A percentile compares a stretch with the other conserved stretches of the same genome.
These are phyloP conservation scores for Meandrina meandrites DNA, from an alignment of 92 coral and sea anemone species.

Conservation along the genomic window DNA sequence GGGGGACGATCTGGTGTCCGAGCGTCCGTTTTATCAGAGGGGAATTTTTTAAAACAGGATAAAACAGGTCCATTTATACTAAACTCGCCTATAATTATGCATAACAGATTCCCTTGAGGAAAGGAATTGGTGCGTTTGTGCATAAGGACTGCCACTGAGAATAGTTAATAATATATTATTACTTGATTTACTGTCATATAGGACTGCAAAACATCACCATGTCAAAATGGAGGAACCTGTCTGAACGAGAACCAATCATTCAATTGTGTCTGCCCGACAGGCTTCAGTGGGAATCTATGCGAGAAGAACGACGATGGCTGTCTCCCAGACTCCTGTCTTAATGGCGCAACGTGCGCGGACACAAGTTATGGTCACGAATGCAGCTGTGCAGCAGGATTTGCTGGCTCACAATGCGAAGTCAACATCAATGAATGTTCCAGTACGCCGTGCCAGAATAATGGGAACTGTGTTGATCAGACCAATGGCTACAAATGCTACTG, in stretches of 20 bases:
- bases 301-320: slow-evolving; percentile 85
- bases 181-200: no score
- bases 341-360: slow-evolving; percentile 75
- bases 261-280: slow-evolving; percentile 71
- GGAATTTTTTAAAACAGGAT: no score
- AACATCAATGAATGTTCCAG: slow-evolving; percentile 83
- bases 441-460: slow-evolving; percentile 88
- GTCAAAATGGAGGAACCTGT: slow-evolving; percentile 90
- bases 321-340: slow-evolving; percentile 78
- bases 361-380: slow-evolving; percentile 80
- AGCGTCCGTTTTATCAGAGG: no score
- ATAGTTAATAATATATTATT: no score
- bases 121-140: no score
- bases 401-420: slow-evolving; percentile 76
- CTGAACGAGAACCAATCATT: slow-evolving; percentile 62
- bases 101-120: no score
- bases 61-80: no score
- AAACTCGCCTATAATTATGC: no score
- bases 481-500: slow-evolving; percentile 86
- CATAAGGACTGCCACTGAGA: no score
- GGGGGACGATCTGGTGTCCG: no score
- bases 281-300: slow-evolving; percentile 88
- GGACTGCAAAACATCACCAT: slow-evolving; percentile 82
- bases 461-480: slow-evolving; percentile 76
- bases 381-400: slow-evolving; percentile 72